These are phyloP conservation scores for Chelonoidis abingdonii DNA, from an alignment of 2,113 vertebrate genomes.

Conservation along the genomic window DNA sequence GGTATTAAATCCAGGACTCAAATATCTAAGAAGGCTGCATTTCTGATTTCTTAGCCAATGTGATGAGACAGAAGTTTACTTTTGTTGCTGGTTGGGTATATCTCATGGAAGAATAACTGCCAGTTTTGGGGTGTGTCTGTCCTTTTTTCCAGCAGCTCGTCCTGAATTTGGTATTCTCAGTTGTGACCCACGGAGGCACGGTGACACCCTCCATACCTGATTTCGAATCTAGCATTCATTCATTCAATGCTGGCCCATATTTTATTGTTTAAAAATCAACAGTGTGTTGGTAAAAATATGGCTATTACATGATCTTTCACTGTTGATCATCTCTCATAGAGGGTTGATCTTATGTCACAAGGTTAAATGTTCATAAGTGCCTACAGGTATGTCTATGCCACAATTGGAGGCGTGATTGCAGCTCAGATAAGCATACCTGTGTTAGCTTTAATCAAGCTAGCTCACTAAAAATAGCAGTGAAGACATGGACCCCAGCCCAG, in stretches of 20 bases:
- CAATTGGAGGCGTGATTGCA: neutral
- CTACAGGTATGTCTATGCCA: neutral
- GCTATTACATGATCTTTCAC: neutral
- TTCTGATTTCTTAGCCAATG: no score
- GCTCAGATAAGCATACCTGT: neutral
- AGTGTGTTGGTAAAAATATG: neutral
- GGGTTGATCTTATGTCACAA: neutral
- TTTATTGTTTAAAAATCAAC: neutral
- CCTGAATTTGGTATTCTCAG: no score
- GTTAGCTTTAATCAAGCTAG: neutral
- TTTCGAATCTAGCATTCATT: slow-evolving; percentile 3
- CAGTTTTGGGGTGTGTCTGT: no score
- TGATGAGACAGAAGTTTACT: no score
- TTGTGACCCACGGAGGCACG: no score
- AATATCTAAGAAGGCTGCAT: no score
- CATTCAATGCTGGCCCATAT: neutral
- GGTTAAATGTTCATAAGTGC: neutral
- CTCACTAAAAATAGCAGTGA: no score
- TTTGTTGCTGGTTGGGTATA: no score
- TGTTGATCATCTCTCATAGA: neutral
- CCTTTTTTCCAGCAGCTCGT: no score
- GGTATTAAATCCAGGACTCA: no score
- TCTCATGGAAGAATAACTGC: no score
- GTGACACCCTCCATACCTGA: neutral
- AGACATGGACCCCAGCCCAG: no score